Evolutionary conservation across 2,888 invertebrate genomes (phyloP).

Genomic region (Scelioninae gen. 2): DNA sequence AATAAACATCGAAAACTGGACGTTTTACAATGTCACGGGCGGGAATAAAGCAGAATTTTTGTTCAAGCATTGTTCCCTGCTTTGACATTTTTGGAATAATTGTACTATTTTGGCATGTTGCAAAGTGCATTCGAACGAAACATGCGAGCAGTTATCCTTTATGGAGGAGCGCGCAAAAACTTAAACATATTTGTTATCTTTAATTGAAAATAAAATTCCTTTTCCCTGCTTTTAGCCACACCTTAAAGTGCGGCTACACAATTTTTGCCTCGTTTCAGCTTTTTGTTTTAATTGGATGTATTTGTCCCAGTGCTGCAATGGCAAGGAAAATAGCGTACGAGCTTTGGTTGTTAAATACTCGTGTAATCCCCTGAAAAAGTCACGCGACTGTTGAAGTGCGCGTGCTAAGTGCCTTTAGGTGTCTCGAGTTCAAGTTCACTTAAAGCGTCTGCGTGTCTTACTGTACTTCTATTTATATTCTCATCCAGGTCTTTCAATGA

Average conservation of each 20-base stretch:
- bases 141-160: too few relatives aligned
- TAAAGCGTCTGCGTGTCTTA: slow-evolving; percentile 58
- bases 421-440: slow-evolving; percentile 61
- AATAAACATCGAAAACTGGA: slow-evolving; percentile 8
- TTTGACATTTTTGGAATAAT: too few relatives aligned
- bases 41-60: not conserved
- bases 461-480: slow-evolving; percentile 60
- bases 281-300: slow-evolving; percentile 54
- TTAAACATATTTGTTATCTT: slow-evolving; percentile 16
- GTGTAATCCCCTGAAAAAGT: slow-evolving; percentile 53
- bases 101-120: too few relatives aligned
- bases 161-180: slow-evolving; percentile 3
- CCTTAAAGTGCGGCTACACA: slow-evolving; percentile 23
- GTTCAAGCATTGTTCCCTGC: not conserved
- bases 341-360: slow-evolving; percentile 58
- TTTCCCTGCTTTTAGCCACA: slow-evolving; percentile 24
- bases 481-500: slow-evolving; percentile 55
- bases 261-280: slow-evolving; percentile 31
- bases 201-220: slow-evolving; percentile 43
- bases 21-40: slow-evolving; percentile 10
- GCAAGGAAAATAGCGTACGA: slow-evolving; percentile 54
- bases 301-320: slow-evolving; percentile 35
- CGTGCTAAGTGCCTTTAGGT: slow-evolving; percentile 60
- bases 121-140: too few relatives aligned
- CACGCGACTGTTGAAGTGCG: slow-evolving; percentile 56